Percentiles rank a stretch among this genome's conserved stretches.
These are phyloP conservation scores for Mactra quadrangularis DNA, from an alignment of 1,140 invertebrate genomes.

Conservation along the genomic window DNA sequence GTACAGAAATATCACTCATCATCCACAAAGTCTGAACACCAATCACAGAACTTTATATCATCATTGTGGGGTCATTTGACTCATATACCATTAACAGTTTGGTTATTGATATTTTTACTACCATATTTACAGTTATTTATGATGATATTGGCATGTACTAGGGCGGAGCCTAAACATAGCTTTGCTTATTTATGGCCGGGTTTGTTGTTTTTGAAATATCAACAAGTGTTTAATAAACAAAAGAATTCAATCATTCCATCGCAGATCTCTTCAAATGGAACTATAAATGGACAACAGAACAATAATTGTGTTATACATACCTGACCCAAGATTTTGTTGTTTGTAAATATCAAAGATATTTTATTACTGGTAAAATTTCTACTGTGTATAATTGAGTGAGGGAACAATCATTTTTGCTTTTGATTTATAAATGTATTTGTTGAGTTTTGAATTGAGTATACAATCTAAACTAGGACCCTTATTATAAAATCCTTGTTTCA, in stretches of 20 bases:
- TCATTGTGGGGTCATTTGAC: constrained; percentile 71
- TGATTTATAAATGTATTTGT: too few species aligned
- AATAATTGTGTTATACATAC: too few species aligned
- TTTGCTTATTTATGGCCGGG: constrained; percentile 78
- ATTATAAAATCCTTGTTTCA: too few species aligned
- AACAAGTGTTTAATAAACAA: constrained; percentile 63
- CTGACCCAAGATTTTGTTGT: too few species aligned
- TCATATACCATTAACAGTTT: constrained; percentile 75
- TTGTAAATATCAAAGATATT: too few species aligned
- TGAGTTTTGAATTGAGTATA: too few species aligned
- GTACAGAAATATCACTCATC: constrained; percentile 68
- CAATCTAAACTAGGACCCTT: too few species aligned
- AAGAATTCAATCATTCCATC: constrained; percentile 59
- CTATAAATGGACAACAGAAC: neutral
- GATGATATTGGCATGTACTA: constrained; percentile 77
- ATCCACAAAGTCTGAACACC: neutral
- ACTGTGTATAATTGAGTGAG: too few species aligned
- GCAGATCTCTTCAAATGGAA: neutral
- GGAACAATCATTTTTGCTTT: too few species aligned
- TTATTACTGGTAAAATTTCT: too few species aligned
- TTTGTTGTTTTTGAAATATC: constrained; percentile 70
- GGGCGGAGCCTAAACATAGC: constrained; percentile 74
- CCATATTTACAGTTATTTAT: constrained; percentile 80
- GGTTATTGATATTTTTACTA: constrained; percentile 73
- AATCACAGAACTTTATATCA: constrained; percentile 42